Conservation (phyloP, 2,113 vertebrate genomes). For the Daboia siamensis region DNA sequence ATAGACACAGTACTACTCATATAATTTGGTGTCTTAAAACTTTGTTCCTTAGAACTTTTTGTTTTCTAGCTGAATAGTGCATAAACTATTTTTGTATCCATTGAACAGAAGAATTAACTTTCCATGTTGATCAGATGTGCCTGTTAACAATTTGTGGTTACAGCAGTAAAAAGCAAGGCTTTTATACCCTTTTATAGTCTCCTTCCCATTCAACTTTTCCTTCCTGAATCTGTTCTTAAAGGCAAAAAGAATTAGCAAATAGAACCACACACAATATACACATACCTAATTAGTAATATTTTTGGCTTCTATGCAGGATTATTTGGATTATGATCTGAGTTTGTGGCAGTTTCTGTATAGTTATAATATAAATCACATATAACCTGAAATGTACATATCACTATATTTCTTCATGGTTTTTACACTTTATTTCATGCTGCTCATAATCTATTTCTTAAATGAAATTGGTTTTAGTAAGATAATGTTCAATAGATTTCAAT, state of each 20-base stretch:
- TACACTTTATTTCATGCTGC: background rate
- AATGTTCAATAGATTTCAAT: slow-evolving; percentile 18
- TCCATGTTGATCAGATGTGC: slow-evolving; percentile 17
- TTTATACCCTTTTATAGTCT: background rate
- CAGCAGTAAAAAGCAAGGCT: background rate
- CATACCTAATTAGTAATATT: background rate
- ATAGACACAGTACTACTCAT: slow-evolving; percentile 17
- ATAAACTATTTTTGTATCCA: background rate
- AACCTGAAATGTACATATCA: background rate
- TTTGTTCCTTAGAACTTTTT: background rate
- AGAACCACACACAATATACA: background rate
- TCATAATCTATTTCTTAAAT: background rate
- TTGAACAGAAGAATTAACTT: slow-evolving; percentile 26
- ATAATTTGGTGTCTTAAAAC: slow-evolving; percentile 35
- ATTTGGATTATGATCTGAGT: background rate
- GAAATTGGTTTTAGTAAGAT: background rate
- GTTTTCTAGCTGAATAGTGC: slow-evolving; percentile 17
- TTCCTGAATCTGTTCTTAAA: background rate
- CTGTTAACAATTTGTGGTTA: slow-evolving; percentile 6
- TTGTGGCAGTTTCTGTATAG: background rate
- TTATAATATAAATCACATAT: background rate
- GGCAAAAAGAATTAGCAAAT: background rate
- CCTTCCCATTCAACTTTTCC: background rate
- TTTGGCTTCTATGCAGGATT: background rate
- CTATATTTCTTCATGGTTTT: slow-evolving; percentile 10